A percentile compares a stretch with the other conserved stretches of the same genome.
phyloP scores from a whole-genome alignment of 2,113 vertebrate genomes.

The Hydrolagus affinis region DNA sequence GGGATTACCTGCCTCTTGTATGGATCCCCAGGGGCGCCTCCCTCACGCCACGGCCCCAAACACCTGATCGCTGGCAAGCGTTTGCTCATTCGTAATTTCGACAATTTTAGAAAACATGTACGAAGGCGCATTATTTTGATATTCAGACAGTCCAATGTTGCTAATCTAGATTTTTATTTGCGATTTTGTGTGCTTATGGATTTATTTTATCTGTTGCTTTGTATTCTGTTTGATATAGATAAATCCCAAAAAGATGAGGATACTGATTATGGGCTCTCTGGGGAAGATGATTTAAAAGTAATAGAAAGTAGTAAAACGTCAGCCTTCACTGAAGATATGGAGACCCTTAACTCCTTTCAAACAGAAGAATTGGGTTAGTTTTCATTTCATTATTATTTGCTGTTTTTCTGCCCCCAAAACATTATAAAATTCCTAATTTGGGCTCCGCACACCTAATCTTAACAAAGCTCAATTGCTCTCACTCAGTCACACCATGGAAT shows the following conservation, averaged over 20 bases:
- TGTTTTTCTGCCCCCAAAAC: not conserved
- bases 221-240: conserved; percentile 54
- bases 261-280: conserved; percentile 53
- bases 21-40: too few relatives aligned
- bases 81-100: too few relatives aligned
- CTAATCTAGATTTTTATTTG: not conserved
- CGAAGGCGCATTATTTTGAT: too few relatives aligned
- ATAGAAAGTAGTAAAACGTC: not conserved
- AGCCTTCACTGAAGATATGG: not conserved
- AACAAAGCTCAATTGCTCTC: too few relatives aligned
- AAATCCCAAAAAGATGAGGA: conserved; percentile 66
- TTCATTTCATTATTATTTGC: not conserved
- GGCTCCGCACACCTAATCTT: too few relatives aligned
- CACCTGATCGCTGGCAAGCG: too few relatives aligned
- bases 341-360: not conserved
- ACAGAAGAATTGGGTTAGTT: conserved; percentile 16
- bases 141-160: too few relatives aligned
- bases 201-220: not conserved
- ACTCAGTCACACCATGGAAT: too few relatives aligned
- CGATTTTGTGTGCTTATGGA: not conserved
- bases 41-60: too few relatives aligned
- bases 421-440: too few relatives aligned
- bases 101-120: too few relatives aligned
- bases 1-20: too few relatives aligned
- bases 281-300: conserved; percentile 47